Base-by-base conservation (phyloP, 2,797 vertebrate genomes). In the Platalea minor region DNA sequence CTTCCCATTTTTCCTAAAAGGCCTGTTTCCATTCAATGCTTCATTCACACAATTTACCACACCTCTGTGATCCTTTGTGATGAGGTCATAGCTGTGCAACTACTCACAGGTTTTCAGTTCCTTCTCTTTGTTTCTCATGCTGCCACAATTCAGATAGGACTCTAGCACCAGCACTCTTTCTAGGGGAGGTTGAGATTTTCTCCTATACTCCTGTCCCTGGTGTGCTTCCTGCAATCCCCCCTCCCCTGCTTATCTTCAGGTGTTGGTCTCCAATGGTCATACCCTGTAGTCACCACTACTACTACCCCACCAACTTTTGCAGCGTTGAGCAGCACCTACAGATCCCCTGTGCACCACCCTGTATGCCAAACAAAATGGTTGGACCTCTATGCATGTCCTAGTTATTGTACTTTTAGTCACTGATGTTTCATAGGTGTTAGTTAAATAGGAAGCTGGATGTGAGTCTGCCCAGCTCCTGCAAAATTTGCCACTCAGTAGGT, bases 311-410 rank as follows among this genome's bases (percentile, higher is more conserved):
- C 33, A 75, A 20, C 3, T 78, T 80, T 8, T 63, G 39, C 43
- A 67, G 5, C 37, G n/a, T 1, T 67, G 61, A 67, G 4, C 3
- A n/a, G 14, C 48, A 56, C 3, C 4, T 50, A 25, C 2, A 19
- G 2, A 59, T 67, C 17, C 9, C 5, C 5, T 56, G 13, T 35
- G 35, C 14, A 67, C 39, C 19, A 73, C 9, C 8, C 18, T 17
- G 9, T 15, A 74, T 4, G 11, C 5, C 28, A 70, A 8, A 2
- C 0, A 0, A 85, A 74, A 31, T 5, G 8, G 3, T 88, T 46
- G 11, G 31, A n/a, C n/a, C 5, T 61, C 7, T 29, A 35, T 9
- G 2, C 4, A 4, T 2, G 9, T 54, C 28, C 13, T 65, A 57
- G 5, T 24, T 43, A 43, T 3, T 51, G 28, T 19, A 33, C 7